A percentile compares a stretch with the other conserved stretches of the same genome.
phyloP scores from a whole-genome alignment of 2,797 vertebrate genomes.

The Cuculus canorus region DNA sequence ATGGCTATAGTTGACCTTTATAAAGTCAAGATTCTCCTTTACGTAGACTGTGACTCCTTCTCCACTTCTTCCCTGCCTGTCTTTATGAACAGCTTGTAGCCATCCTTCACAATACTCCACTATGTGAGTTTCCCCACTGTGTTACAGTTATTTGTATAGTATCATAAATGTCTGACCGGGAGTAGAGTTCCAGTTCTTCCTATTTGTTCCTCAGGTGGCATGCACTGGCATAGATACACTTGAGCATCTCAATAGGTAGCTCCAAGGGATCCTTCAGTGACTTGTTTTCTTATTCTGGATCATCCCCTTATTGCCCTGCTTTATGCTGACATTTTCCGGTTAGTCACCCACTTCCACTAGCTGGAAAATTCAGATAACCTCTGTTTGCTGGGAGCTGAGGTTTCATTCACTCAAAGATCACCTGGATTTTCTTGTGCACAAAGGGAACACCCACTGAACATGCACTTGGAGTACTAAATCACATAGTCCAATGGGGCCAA shows the following conservation, averaged over 20 bases:
- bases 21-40: too few relatives aligned
- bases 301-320: not conserved
- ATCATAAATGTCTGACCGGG: too few relatives aligned
- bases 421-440: not conserved
- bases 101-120: too few relatives aligned
- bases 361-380: not conserved
- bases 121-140: too few relatives aligned
- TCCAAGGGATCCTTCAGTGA: not conserved
- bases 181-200: too few relatives aligned
- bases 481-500: rapidly evolving
- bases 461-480: not conserved
- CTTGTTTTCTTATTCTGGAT: not conserved
- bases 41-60: too few relatives aligned
- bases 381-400: not conserved
- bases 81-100: too few relatives aligned
- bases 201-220: too few relatives aligned
- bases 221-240: too few relatives aligned
- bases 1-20: too few relatives aligned
- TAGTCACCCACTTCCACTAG: not conserved
- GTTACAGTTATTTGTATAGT: too few relatives aligned
- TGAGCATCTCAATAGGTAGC: not conserved
- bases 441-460: not conserved
- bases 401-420: not conserved
- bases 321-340: not conserved
- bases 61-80: too few relatives aligned